phyloP scores from a whole-genome alignment of 2,888 invertebrate genomes.

The Pheosia tremula region DNA sequence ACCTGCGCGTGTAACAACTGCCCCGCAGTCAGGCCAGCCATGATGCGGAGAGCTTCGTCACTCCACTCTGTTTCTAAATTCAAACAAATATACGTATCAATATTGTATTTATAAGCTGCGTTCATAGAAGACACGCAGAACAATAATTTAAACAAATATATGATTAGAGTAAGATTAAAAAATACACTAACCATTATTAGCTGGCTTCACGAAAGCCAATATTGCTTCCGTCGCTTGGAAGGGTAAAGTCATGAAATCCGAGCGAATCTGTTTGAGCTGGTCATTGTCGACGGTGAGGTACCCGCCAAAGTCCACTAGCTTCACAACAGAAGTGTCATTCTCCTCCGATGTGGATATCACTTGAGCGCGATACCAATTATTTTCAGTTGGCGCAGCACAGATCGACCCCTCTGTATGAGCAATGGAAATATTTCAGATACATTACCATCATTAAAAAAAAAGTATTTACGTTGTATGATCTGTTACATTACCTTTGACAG shows the following conservation, averaged over 20 bases:
- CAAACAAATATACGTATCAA: conserved; percentile 6
- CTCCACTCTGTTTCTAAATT: conserved; percentile 87
- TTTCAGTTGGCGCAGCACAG: conserved; percentile 93
- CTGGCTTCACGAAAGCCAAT: conserved; percentile 94
- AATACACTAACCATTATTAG: conserved; percentile 85
- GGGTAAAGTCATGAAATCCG: conserved; percentile 96
- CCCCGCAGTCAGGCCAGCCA: conserved; percentile 92
- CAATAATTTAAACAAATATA: too few species aligned
- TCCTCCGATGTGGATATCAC: conserved; percentile 89
- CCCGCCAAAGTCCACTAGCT: conserved; percentile 98
- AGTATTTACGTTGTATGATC: neutral
- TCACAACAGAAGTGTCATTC: conserved; percentile 90
- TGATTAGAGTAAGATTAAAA: too few species aligned
- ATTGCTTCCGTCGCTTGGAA: conserved; percentile 99
- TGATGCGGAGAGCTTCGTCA: conserved; percentile 90
- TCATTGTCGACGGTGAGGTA: conserved; percentile 91
- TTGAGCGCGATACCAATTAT: conserved; percentile 96
- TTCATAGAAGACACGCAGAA: too few species aligned
- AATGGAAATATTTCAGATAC: conserved; percentile 10
- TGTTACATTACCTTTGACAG: conserved; percentile 87
- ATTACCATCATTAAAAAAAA: neutral
- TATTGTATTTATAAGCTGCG: too few species aligned
- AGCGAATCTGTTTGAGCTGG: conserved; percentile 95
- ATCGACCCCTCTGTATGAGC: conserved; percentile 90
- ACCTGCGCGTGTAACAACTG: conserved; percentile 95